phyloP scores from a whole-genome alignment of 2,888 invertebrate species.

The Drosophila percnosoma region DNA sequence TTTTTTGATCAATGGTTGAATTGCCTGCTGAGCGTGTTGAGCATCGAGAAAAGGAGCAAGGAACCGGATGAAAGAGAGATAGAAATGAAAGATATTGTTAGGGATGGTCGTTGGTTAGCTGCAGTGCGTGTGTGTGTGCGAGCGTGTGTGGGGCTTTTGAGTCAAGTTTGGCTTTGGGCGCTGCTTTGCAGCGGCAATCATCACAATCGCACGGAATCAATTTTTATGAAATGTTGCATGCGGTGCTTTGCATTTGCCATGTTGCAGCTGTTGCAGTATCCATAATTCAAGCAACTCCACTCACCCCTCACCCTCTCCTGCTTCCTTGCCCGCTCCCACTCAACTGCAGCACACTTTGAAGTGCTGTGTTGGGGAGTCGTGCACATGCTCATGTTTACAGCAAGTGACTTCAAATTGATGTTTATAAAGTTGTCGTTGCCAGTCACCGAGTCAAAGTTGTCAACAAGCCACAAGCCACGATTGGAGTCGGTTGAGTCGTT shows the following conservation, averaged over 20 bases:
- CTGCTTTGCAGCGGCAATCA: slow-evolving; percentile 52
- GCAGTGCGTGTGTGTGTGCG: slow-evolving; percentile 9
- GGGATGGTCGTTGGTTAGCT: slow-evolving; percentile 32
- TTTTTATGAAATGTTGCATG: slow-evolving; percentile 67
- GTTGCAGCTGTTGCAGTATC: slow-evolving; percentile 54
- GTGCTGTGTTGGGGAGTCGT: slow-evolving; percentile 2
- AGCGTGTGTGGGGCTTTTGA: slow-evolving; percentile 1
- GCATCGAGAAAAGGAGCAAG: background rate
- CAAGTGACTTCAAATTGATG: slow-evolving; percentile 56
- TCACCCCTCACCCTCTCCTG: background rate
- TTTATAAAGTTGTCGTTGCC: slow-evolving; percentile 64
- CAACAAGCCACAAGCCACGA: slow-evolving; percentile 62
- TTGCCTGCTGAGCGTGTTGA: slow-evolving; percentile 28
- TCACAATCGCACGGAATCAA: slow-evolving; percentile 64
- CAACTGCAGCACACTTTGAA: background rate
- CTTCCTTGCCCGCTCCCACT: background rate
- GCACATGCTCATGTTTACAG: slow-evolving; percentile 25
- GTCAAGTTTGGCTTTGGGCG: slow-evolving; percentile 31
- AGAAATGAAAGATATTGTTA: slow-evolving; percentile 3
- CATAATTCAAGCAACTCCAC: background rate
- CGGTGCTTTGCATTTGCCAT: slow-evolving; percentile 34
- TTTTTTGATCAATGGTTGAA: slow-evolving; percentile 62
- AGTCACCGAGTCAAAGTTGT: slow-evolving; percentile 64
- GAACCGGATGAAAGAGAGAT: background rate
- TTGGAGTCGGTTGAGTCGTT: slow-evolving; percentile 40